Evolutionary conservation across 2,113 vertebrate genomes (phyloP), one percentile per base, ranked within the genome.

Genomic region (Archocentrus centrarchus): DNA sequence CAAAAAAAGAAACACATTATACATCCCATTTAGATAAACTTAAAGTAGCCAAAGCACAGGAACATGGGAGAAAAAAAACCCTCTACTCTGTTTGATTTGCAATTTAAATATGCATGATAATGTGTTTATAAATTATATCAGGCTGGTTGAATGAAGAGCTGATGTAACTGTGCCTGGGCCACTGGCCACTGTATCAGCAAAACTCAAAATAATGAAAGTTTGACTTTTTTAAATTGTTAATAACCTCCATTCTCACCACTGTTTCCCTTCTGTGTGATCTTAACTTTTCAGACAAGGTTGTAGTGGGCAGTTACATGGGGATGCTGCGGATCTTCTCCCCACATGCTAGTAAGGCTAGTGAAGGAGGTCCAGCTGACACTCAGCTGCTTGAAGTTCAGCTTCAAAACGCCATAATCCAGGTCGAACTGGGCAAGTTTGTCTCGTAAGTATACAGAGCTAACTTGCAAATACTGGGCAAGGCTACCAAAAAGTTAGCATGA

Each of bases 391-490:
- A 99, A 88, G 95, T 98, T 37, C 97, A 98, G 82, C 93, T 99
- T 2, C 91, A 81, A 55, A 97, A 98, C 32, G 96, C 98, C 55
- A 89, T 99, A 92, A 91, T 99, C 78, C 98, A 99, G 86, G 95
- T 99, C 90, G 97, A 98, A 96, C 95, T 98, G 61, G 98, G 98
- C 76, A 98, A 97, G 93, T 99, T 99, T 87, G 97, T 99, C 93
- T 99, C 98, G 98, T 99, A 96, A 99, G 98, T 99, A 50, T 55
- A 50, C 47, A 73, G 13, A 55, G 32, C 10, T 4, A 80, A 20
- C 8, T 7, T n/a, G 22, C 39, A 62, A 50, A 83, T 7, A 8
- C 1, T 4, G 2, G 35, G 32, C 11, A 6, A 57, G 22, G 0
- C 2, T 63, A 27, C 20, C 6, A 11, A 37, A 59, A 37, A n/a